These are phyloP conservation scores for Trichonephila clavipes DNA, from an alignment of 1,140 invertebrate species.

Conservation along the genomic window DNA sequence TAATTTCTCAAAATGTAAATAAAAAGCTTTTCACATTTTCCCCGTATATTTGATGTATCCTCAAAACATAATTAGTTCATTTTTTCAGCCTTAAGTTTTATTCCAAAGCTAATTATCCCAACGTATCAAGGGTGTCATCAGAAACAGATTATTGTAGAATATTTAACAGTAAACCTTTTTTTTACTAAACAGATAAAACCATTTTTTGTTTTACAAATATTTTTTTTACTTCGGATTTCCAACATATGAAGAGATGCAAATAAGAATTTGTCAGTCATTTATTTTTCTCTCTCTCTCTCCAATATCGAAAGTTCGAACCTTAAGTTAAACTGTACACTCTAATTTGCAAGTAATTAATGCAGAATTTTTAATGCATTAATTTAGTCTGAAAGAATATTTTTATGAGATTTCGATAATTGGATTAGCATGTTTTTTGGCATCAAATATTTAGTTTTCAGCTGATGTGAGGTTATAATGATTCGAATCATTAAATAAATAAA, in stretches of 20 bases:
- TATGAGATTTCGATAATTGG: slow-evolving; percentile 2
- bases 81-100: background rate
- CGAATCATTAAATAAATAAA: background rate
- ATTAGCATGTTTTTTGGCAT: background rate
- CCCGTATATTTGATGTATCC: background rate
- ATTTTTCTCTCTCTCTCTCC: background rate
- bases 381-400: slow-evolving; percentile 4
- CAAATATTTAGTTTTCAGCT: background rate
- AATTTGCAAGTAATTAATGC: slow-evolving; percentile 26
- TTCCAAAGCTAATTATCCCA: slow-evolving; percentile 18
- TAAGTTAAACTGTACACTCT: background rate
- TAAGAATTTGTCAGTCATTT: background rate
- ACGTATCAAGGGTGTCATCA: slow-evolving; percentile 20
- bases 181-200: background rate
- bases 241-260: background rate
- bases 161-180: background rate
- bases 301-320: background rate
- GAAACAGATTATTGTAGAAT: slow-evolving; percentile 24
- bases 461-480: background rate
- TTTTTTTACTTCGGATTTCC: background rate
- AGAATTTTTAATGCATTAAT: slow-evolving; percentile 10
- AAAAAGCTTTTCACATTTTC: too few species aligned
- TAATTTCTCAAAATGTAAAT: too few species aligned
- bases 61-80: slow-evolving; percentile 19
- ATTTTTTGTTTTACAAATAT: background rate